Percentiles rank a stretch among this genome's conserved stretches.
These are phyloP conservation scores for Manis crassicaudata DNA, from an alignment of 2,797 vertebrate species.

Conservation along the genomic window DNA sequence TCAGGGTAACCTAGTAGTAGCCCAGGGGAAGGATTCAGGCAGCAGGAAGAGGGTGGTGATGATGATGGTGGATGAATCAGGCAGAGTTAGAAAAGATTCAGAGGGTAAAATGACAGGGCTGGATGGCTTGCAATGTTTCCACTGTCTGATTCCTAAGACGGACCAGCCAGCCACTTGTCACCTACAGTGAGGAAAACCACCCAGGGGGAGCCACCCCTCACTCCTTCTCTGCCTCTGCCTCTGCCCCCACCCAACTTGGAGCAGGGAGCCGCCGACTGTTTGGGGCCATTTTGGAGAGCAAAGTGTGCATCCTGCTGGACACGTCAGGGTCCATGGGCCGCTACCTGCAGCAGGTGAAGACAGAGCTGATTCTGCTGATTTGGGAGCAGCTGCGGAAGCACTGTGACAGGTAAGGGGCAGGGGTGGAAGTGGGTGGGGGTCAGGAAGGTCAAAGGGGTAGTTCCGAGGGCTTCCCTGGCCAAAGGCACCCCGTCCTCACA, in stretches of 20 bases:
- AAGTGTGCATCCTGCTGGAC: conserved; percentile 89
- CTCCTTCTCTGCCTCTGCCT: background rate
- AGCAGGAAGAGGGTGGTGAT: background rate
- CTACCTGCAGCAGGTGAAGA: conserved; percentile 82
- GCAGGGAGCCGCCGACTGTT: conserved; percentile 89
- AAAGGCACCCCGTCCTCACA: background rate
- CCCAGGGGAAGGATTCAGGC: background rate
- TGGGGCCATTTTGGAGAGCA: conserved; percentile 88
- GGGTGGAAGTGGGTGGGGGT: rapidly evolving
- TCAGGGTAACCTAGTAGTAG: too few species aligned
- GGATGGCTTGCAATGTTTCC: background rate
- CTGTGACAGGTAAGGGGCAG: conserved; percentile 80
- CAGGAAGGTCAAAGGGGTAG: background rate
- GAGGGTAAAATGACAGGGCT: rapidly evolving
- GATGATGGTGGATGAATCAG: background rate
- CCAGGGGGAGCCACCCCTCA: background rate
- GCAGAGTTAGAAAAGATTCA: background rate
- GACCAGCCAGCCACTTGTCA: background rate
- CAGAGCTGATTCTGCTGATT: conserved; percentile 86
- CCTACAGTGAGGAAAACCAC: background rate
- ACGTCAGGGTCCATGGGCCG: conserved; percentile 89
- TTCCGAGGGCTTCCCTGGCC: background rate
- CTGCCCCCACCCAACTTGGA: background rate
- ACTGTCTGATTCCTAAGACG: background rate
- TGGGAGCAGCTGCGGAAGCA: conserved; percentile 90